Base-by-base conservation (phyloP, 2,888 invertebrate species). In the Druceiella hillmani region DNA sequence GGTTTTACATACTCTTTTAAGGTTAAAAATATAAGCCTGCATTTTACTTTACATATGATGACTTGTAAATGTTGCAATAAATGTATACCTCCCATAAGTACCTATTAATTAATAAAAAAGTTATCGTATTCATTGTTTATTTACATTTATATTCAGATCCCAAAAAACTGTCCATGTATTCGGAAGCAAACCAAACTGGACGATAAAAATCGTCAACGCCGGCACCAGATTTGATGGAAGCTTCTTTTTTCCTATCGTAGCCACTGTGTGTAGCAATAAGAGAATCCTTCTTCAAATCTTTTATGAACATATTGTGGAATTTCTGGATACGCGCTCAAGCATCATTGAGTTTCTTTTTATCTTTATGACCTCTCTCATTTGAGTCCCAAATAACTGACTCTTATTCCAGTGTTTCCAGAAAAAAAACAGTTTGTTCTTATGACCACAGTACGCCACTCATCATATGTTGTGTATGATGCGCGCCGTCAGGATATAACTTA, bases 211-310 rank as follows among this genome's bases (percentile, higher is more conserved):
- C 14, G 12, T 30, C 14, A 4, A 14, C 13, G 11, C 15, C 15
- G 14, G 13, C 7, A 6, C 13, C 15, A 6, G 31, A 12, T 13
- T 7, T 14, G n/a, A n/a, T 12, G 31, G 13, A 13, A 14, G 7
- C 15, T 30, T 13, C 4, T 7, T n/a, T 14, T 30, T 30, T 30
- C 5, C 13, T 14, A 6, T 12, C 6, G 12, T 12, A 14, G 6
- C 12, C 6, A 6, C 31, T 30, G 31, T 13, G 15, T 7, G 31
- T 30, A 7, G 31, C 31, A 10, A 30, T 30, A 7, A 30, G 31
- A 9, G 31, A 30, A n/a, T 30, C n/a, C n/a, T 14, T 30, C 5
- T 13, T 7, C 14, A 30, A n/a, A n/a, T 12, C 31, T 6, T 30
- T n/a, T 4, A 30, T 14, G 7, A 5, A n/a, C 9, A 7, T 20